phyloP scores from a whole-genome alignment of 2,888 invertebrate species.

The Machimus atricapillus region DNA sequence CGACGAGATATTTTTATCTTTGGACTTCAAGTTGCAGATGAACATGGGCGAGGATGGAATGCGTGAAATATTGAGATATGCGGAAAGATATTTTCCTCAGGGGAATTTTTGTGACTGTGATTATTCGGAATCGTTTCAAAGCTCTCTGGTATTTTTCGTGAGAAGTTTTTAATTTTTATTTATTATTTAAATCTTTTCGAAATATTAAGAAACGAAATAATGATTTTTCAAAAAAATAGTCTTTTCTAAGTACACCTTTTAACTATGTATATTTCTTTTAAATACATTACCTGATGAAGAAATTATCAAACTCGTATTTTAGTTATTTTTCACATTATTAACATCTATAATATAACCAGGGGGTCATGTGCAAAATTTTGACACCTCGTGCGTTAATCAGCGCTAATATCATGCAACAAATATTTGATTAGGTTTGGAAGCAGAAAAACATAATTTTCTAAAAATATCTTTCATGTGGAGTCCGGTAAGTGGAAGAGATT shows the following conservation, averaged over 20 bases:
- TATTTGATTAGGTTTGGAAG: neutral
- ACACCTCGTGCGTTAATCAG: neutral
- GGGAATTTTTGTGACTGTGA: neutral
- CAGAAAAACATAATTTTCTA: neutral
- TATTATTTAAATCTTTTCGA: too few species aligned
- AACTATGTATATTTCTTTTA: too few species aligned
- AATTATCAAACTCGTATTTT: too few species aligned
- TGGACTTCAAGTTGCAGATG: neutral
- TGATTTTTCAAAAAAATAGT: too few species aligned
- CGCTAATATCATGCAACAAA: neutral
- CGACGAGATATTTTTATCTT: conserved; percentile 17
- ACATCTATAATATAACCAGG: neutral
- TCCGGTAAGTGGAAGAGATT: neutral
- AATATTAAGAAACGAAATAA: too few species aligned
- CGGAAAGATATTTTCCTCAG: neutral
- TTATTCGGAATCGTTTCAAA: neutral
- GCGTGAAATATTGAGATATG: neutral
- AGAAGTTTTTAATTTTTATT: neutral
- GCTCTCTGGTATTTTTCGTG: neutral
- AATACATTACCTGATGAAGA: too few species aligned
- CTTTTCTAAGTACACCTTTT: too few species aligned
- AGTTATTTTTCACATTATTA: neutral
- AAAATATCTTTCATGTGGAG: neutral
- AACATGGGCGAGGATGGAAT: neutral
- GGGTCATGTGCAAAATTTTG: neutral